Percentiles rank a stretch among this genome's conserved stretches.
These are phyloP conservation scores for Onychorhynchus coronatus DNA, from an alignment of 2,113 vertebrate genomes.

Conservation along the genomic window DNA sequence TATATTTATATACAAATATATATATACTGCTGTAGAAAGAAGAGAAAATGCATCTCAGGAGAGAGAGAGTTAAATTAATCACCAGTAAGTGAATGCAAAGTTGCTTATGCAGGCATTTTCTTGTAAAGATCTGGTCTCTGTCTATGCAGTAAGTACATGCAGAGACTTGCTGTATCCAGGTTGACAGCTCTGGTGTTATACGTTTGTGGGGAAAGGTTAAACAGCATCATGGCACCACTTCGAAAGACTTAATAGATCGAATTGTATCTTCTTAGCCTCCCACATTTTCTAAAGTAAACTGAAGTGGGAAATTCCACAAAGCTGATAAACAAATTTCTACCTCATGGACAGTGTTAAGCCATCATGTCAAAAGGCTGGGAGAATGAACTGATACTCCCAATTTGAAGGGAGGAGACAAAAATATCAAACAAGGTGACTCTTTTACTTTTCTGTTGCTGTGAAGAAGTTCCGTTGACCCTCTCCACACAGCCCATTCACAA, in stretches of 20 bases:
- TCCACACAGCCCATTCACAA: background rate
- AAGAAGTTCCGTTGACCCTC: background rate
- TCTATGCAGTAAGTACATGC: slow-evolving; percentile 40
- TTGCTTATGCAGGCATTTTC: slow-evolving; percentile 48
- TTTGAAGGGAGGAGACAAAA: background rate
- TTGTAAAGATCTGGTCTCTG: slow-evolving; percentile 51
- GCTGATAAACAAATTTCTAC: slow-evolving; percentile 19
- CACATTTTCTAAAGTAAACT: slow-evolving; percentile 16
- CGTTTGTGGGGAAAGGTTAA: slow-evolving; percentile 42
- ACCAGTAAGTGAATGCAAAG: background rate
- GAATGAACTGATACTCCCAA: background rate
- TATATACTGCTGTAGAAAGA: background rate
- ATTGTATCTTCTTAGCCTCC: background rate
- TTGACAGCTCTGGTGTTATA: slow-evolving; percentile 33
- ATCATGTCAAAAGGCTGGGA: background rate
- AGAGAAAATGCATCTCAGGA: background rate
- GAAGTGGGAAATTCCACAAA: background rate
- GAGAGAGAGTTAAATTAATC: slow-evolving; percentile 27
- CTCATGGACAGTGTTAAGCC: background rate
- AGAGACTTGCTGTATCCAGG: slow-evolving; percentile 25
- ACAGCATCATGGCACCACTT: slow-evolving; percentile 35
- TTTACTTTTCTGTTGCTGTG: background rate
- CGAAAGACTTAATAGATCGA: slow-evolving; percentile 39
- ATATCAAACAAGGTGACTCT: background rate
- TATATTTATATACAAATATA: no score